phyloP scores from a whole-genome alignment of 1,140 invertebrate species.

The Aphelinus atriplicis region DNA sequence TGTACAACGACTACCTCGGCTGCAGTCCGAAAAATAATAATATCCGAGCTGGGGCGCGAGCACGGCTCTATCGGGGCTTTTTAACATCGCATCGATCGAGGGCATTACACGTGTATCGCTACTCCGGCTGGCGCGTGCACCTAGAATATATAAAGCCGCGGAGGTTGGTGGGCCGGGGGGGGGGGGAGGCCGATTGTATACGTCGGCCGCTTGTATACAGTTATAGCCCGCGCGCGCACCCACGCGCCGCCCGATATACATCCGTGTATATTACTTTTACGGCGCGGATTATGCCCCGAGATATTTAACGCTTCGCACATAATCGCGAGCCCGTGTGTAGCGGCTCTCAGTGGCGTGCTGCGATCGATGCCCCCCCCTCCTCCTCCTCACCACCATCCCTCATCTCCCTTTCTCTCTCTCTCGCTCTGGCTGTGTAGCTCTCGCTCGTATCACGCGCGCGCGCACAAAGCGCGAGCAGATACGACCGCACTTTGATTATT shows the following conservation, averaged over 20 bases:
- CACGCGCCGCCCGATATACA: neutral
- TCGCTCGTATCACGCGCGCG: no score
- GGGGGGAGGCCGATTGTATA: no score
- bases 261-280: constrained; percentile 38
- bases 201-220: constrained; percentile 7
- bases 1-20: no score
- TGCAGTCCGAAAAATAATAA: no score
- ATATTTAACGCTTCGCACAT: constrained; percentile 40
- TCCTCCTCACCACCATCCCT: no score
- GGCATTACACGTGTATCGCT: constrained; percentile 26
- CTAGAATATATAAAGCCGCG: neutral
- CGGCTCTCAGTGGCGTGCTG: no score
- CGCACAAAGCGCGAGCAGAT: constrained; percentile 18
- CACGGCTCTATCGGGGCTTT: neutral
- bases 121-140: no score
- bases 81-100: constrained; percentile 29
- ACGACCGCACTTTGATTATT: constrained; percentile 40
- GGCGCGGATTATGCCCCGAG: constrained; percentile 35
- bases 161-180: neutral
- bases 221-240: constrained; percentile 2
- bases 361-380: no score
- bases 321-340: constrained; percentile 5
- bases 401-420: no score
- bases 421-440: no score
- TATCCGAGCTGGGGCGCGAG: no score